Percentiles rank a stretch among this genome's conserved stretches.
phyloP scores from a whole-genome alignment of 2,113 vertebrate species.

The Shinisaurus crocodilurus region DNA sequence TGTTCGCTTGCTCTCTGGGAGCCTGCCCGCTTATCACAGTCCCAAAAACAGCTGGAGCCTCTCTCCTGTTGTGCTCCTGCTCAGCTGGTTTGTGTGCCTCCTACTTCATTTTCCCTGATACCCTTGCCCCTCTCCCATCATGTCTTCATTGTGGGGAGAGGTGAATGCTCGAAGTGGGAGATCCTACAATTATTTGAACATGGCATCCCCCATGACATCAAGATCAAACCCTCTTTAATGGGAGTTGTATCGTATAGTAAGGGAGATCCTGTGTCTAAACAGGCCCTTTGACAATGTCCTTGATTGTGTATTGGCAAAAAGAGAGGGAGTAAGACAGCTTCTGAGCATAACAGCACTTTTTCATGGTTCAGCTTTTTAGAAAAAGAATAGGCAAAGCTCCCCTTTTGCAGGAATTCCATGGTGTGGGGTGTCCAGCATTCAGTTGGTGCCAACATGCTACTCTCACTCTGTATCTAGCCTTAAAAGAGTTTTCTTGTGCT shows the following conservation, averaged over 20 bases:
- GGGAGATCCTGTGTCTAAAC: background rate
- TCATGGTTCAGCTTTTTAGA: background rate
- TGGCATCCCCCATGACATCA: background rate
- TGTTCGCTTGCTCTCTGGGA: no score
- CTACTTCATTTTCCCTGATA: background rate
- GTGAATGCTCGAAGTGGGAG: background rate
- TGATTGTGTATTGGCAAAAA: background rate
- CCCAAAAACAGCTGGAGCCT: no score
- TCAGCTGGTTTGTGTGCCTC: no score
- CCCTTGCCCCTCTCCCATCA: background rate
- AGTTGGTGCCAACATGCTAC: constrained; percentile 21
- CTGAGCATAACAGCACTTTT: background rate
- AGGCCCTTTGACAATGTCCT: background rate
- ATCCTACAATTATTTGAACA: background rate
- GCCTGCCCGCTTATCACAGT: no score
- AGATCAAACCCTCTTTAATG: background rate
- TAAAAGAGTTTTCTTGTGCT: constrained; percentile 49
- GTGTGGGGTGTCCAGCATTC: background rate
- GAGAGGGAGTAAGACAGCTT: background rate
- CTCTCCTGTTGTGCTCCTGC: no score
- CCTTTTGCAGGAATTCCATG: background rate
- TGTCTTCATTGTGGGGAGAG: background rate
- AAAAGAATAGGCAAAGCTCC: background rate
- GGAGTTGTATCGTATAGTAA: background rate
- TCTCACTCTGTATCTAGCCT: background rate